Evolutionary conservation across 1,140 invertebrate genomes (phyloP), one percentile per base, ranked within the genome.

Genomic region (Scaptomyza montana): DNA sequence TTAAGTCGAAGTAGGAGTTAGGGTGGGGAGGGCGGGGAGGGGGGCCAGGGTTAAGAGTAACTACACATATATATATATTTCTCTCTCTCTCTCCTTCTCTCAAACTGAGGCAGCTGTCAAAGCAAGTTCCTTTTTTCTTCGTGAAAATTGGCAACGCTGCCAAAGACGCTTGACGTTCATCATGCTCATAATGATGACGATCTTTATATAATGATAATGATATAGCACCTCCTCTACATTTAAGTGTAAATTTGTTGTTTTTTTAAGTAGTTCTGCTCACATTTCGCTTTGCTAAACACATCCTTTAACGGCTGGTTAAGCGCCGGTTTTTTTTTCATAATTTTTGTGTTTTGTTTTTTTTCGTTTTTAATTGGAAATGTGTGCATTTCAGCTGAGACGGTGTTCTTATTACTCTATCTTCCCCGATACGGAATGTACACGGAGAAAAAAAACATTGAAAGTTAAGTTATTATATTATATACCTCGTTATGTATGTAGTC

Each of bases 391-490:
- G 63, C 65, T 71, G 77, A 25, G 21, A 65, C 59, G 69, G 46
- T 80, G 80, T 86, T 86, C 82, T 82, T 78, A 86, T 86, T 86
- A 86, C 82, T 73, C 76, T 69, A 12, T 12, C 3, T 41, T 33
- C 8, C 71, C 65, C 77, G 77, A 80, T 80, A 80, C 73, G 62
- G 67, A 36, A 36, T 36, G 8, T 36, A 36, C 33, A 36, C 33
- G 33, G 8, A 7, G 3, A 8, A 9, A 36, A 36, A 36, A 36
- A 36, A 36, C 2, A 7, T 36, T 36, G 33, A 9, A 33, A 33
- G 0, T 33, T 33, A 16, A 16, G 16, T 16, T 16, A 0, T 16
- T 1, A 16, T 16, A 16, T 16, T 16, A 16, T 16, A 16, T 16
- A 16, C 16, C 1, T 16, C 16, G n/a, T n/a, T n/a, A n/a, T n/a